Conservation (phyloP, 2,888 invertebrate genomes). For the Aspidiotus rigidus region DNA sequence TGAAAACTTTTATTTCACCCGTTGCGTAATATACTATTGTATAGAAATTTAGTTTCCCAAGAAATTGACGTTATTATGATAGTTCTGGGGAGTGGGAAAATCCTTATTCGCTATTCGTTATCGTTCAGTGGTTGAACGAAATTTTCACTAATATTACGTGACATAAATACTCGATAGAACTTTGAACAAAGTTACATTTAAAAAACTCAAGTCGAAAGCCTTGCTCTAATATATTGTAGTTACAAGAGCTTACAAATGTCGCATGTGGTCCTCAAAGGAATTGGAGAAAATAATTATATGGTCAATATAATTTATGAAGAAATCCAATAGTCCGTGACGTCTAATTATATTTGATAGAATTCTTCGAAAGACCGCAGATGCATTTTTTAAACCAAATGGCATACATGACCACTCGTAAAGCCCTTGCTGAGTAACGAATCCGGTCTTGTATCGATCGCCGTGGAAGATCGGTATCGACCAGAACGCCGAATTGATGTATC, state of each 20-base stretch:
- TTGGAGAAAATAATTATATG: slow-evolving; percentile 33
- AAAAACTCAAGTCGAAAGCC: slow-evolving; percentile 25
- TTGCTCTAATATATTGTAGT: slow-evolving; percentile 36
- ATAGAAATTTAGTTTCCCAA: too few relatives aligned
- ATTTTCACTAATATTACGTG: slow-evolving; percentile 28
- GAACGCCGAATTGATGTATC: slow-evolving; percentile 43
- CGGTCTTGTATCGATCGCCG: slow-evolving; percentile 21
- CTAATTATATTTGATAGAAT: not conserved
- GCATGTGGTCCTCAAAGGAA: slow-evolving; percentile 37
- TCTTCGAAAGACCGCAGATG: not conserved
- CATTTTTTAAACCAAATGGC: slow-evolving; percentile 26
- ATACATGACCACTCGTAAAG: slow-evolving; percentile 8
- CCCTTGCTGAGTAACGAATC: slow-evolving; percentile 22
- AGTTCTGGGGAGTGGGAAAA: too few relatives aligned
- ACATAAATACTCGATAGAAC: slow-evolving; percentile 17
- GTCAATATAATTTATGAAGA: not conserved
- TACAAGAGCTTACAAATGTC: slow-evolving; percentile 36
- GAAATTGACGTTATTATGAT: too few relatives aligned
- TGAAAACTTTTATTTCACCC: too few relatives aligned
- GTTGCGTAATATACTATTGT: too few relatives aligned
- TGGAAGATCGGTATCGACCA: slow-evolving; percentile 38
- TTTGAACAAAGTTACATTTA: slow-evolving; percentile 22
- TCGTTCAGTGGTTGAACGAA: slow-evolving; percentile 24
- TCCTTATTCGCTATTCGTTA: too few relatives aligned
- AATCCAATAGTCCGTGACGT: not conserved